Conservation (phyloP, 2,797 vertebrate genomes). For the Micromesistius poutassou region DNA sequence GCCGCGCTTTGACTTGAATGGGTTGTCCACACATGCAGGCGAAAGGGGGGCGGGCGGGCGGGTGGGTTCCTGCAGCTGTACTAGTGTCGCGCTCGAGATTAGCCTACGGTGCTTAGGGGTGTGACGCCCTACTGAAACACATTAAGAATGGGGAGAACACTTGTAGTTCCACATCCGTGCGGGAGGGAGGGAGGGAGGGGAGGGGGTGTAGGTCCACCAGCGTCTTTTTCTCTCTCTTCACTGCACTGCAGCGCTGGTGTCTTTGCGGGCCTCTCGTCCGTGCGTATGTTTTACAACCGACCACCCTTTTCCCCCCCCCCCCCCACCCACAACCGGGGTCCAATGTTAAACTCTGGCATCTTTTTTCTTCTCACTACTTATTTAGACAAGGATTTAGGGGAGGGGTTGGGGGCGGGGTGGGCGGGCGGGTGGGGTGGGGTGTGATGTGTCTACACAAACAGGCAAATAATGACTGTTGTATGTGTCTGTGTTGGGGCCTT, state of each 20-base stretch:
- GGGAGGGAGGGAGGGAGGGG: constrained; percentile 24
- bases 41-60: background rate
- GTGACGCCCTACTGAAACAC: constrained; percentile 55
- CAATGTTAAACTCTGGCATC: constrained; percentile 13
- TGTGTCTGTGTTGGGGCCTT: constrained; percentile 42
- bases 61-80: constrained; percentile 32
- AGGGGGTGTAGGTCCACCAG: background rate
- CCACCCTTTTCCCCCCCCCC: constrained; percentile 17
- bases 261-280: background rate
- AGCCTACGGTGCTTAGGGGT: constrained; percentile 60
- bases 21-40: constrained; percentile 10
- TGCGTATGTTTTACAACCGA: constrained; percentile 20
- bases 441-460: constrained; percentile 43
- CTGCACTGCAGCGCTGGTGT: constrained; percentile 22
- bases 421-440: background rate
- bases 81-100: constrained; percentile 40
- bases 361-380: constrained; percentile 5
- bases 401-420: constrained; percentile 36
- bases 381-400: background rate
- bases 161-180: constrained; percentile 14
- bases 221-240: constrained; percentile 22
- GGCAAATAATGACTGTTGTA: constrained; percentile 40
- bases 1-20: constrained; percentile 37
- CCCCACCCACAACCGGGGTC: constrained; percentile 23
- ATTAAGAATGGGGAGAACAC: constrained; percentile 40